Percentiles rank a stretch among this genome's conserved stretches.
Evolutionary conservation across 2,797 vertebrate genomes (phyloP).

Genomic region (Saxicola maurus): DNA sequence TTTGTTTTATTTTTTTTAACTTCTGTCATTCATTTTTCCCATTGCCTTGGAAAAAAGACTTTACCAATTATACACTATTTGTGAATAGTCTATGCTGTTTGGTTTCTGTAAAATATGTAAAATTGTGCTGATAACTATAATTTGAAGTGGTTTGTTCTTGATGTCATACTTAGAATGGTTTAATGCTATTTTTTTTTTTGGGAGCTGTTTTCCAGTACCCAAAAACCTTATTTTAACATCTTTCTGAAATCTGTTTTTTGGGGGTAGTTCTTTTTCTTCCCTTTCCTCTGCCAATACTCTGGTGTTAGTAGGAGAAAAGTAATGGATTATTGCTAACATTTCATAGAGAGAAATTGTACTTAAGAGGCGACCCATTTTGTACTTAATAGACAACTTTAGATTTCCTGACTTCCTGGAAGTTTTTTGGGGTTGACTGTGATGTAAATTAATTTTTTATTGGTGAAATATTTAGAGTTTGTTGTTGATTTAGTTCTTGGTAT

Average conservation of each 20-base stretch:
- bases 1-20: background rate
- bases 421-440: background rate
- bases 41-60: background rate
- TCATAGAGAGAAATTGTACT: background rate
- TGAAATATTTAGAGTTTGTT: background rate
- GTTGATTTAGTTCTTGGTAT: background rate
- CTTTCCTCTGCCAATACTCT: background rate
- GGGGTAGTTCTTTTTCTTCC: background rate
- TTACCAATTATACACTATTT: background rate
- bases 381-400: background rate
- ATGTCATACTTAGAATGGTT: background rate
- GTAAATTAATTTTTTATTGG: background rate
- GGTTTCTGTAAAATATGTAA: background rate
- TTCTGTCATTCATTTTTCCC: background rate
- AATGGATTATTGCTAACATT: background rate
- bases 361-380: background rate
- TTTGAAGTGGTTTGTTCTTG: background rate
- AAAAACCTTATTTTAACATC: accelerated
- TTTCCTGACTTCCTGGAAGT: background rate
- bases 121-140: background rate
- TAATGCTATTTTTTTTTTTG: background rate
- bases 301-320: background rate
- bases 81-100: background rate
- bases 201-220: background rate
- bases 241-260: background rate